Evolutionary conservation across 2,888 invertebrate genomes (phyloP), one percentile per base, ranked within the genome.

Genomic region (Cosmia pyralina): DNA sequence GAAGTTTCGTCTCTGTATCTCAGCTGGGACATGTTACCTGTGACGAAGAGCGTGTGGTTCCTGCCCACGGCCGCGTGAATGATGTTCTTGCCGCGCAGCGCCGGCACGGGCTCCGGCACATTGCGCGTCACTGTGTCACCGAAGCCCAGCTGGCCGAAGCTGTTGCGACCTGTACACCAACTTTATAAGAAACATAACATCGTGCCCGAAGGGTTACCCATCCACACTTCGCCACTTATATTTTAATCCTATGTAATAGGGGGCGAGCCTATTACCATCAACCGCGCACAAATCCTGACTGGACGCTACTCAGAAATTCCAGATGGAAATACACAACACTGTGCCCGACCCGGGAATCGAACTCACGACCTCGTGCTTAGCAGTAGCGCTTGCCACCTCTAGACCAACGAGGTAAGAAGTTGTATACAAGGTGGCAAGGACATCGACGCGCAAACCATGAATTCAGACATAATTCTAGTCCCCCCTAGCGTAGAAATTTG

Each of bases 1-100:
- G 28, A 28, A 28, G 28, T 28, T 28, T 28, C 28, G 3, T 28
- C 28, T 28, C 28, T 38, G 38, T 38, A 28, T 28, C 28, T 28
- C 34, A 48, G 48, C 34, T 38, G 46, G 28, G 69, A 53, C 38
- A 19, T 95, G 10, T 50, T 69, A 97, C 98, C 98, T 77, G 98
- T 98, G 15, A 99, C 97, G 88, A 99, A 98, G 5, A 99, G 96
- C 0, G 98, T 98, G 93, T 99, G 99, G 91, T 98, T 97, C 28
- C 98, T 97, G 60, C 99, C 99, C 84, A 98, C 98, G 1, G 98
- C 98, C 0, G 98, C 99, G 88, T 97, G 98, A 69, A 99, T 98
- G 73, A 99, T 97, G 85, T 98, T 98, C 88, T 97, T 96, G 66
- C 97, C 98, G 81, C 97, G 97, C 79, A 99, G 93, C 1, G 96